Evolutionary conservation across 1,140 invertebrate genomes (phyloP).

Genomic region (Aphelenchoides fujianensis): DNA sequence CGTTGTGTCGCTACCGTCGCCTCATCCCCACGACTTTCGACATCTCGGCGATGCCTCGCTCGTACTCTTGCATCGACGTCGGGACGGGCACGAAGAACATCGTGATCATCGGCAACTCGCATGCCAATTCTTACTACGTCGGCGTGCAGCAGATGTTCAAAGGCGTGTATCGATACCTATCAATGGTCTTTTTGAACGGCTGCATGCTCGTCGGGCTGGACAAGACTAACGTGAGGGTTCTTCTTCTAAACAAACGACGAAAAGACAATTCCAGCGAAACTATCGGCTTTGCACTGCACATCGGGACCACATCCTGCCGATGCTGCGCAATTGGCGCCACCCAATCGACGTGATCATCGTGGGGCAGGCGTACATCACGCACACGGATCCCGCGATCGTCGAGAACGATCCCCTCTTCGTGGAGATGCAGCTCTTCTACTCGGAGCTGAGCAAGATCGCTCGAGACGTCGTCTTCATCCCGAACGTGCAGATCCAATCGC

Average conservation of each 20-base stretch:
- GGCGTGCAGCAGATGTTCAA: neutral
- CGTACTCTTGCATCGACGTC: neutral
- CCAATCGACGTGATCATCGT: neutral
- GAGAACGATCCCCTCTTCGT: neutral
- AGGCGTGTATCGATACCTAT: neutral
- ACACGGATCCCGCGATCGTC: neutral
- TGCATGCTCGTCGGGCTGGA: neutral
- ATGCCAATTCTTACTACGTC: neutral
- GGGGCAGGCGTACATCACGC: neutral
- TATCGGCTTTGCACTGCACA: neutral
- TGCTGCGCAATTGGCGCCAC: neutral
- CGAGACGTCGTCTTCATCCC: slow-evolving; percentile 1
- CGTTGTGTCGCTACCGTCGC: neutral
- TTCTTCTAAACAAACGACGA: no score
- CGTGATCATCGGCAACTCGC: slow-evolving; percentile 12
- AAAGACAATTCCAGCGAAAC: neutral
- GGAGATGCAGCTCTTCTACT: slow-evolving; percentile 6
- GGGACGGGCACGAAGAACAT: slow-evolving; percentile 9
- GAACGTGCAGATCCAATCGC: neutral
- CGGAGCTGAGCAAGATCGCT: slow-evolving; percentile 3
- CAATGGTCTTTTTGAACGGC: neutral
- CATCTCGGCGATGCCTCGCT: neutral
- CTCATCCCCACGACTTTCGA: neutral
- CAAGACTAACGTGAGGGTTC: neutral
- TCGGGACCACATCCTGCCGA: neutral